Percentiles rank a stretch among this genome's conserved stretches.
phyloP scores from a whole-genome alignment of 2,888 invertebrate genomes.

The Meganola albula region DNA sequence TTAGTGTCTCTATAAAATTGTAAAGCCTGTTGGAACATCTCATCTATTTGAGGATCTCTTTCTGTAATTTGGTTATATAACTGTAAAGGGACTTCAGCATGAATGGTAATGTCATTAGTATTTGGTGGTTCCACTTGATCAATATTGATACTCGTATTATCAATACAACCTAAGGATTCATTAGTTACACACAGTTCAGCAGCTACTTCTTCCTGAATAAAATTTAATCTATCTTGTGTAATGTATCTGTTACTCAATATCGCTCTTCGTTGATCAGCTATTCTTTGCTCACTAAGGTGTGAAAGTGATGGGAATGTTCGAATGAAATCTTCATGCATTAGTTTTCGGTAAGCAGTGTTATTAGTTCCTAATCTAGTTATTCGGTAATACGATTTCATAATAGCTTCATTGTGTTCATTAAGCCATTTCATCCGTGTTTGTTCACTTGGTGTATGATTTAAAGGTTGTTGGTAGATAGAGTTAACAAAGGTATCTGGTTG shows the following conservation, averaged over 20 bases:
- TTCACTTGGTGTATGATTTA: neutral
- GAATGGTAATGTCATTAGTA: no score
- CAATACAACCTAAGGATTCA: no score
- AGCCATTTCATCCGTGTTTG: slow-evolving; percentile 2
- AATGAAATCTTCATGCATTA: neutral
- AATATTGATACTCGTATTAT: no score
- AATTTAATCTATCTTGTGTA: no score
- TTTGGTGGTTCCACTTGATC: no score
- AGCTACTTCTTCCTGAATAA: no score
- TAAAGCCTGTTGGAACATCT: no score
- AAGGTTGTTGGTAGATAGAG: neutral
- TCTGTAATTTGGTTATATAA: no score
- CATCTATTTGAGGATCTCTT: no score
- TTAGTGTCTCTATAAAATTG: neutral
- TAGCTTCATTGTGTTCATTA: slow-evolving; percentile 2
- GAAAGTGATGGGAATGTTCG: neutral
- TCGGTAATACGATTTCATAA: neutral
- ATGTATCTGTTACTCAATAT: slow-evolving; percentile 2
- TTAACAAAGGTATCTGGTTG: neutral
- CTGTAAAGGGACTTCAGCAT: no score
- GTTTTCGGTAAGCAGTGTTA: neutral
- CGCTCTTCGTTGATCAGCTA: slow-evolving; percentile 1
- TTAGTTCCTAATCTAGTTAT: slow-evolving; percentile 1
- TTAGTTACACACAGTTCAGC: no score
- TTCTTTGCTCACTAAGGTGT: slow-evolving; percentile 1